Percentiles rank a stretch among this genome's conserved stretches.
Conservation (phyloP, 2,113 vertebrate species). For the Spermophilus dauricus region DNA sequence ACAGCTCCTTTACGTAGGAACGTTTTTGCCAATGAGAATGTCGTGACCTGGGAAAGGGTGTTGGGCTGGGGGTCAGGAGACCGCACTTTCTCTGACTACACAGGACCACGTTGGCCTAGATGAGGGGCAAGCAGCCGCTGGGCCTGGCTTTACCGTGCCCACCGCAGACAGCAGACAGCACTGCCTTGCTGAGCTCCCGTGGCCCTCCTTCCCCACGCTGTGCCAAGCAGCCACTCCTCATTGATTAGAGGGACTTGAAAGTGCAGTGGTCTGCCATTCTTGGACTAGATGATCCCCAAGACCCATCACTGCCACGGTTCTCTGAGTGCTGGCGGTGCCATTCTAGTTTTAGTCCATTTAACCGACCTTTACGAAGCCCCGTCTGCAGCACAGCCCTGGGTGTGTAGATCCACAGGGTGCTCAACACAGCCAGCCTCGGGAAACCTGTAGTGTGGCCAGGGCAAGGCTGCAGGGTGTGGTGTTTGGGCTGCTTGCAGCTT, state of each 20-base stretch:
- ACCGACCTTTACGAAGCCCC: neutral
- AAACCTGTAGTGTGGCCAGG: neutral
- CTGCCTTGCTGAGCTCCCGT: neutral
- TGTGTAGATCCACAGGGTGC: neutral
- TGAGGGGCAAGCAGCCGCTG: neutral
- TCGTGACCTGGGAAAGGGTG: neutral
- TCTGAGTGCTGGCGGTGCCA: neutral
- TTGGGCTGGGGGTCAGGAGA: neutral
- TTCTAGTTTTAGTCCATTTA: neutral
- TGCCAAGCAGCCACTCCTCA: neutral
- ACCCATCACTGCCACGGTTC: neutral
- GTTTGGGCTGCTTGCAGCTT: neutral
- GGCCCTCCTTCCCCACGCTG: neutral
- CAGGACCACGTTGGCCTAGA: neutral
- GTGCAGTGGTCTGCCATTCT: neutral
- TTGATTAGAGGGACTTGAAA: neutral
- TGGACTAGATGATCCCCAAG: neutral
- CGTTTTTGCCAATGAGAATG: slow-evolving; percentile 39
- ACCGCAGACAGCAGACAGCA: neutral
- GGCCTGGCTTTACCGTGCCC: neutral
- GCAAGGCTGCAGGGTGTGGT: neutral
- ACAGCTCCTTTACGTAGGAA: neutral
- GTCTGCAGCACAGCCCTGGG: neutral
- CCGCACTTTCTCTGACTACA: neutral
- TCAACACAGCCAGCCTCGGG: neutral